Evolutionary conservation across 2,888 invertebrate genomes (phyloP).

Genomic region (Drosophila mimica): DNA sequence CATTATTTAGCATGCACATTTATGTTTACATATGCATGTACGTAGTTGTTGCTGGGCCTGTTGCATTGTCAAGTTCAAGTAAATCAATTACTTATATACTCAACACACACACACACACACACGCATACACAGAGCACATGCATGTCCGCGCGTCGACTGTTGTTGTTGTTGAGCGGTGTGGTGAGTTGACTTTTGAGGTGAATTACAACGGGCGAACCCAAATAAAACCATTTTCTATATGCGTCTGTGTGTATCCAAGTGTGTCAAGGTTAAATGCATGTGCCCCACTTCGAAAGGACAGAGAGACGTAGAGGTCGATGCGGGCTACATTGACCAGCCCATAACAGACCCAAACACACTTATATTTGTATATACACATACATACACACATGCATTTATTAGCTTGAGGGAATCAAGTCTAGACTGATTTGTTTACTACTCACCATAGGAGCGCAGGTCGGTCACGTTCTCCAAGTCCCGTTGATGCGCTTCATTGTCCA

Average conservation of each 20-base stretch:
- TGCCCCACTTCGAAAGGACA: slow-evolving; percentile 69
- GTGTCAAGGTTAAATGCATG: slow-evolving; percentile 78
- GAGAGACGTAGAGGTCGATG: slow-evolving; percentile 22
- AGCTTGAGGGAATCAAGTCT: slow-evolving; percentile 22
- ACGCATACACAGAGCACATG: slow-evolving; percentile 32
- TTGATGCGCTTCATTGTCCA: slow-evolving; percentile 68
- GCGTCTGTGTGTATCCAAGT: slow-evolving; percentile 36
- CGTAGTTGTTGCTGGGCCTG: slow-evolving; percentile 40
- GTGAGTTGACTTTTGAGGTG: slow-evolving; percentile 41
- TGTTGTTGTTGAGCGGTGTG: slow-evolving; percentile 24
- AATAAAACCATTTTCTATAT: slow-evolving; percentile 19
- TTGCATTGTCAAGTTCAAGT: slow-evolving; percentile 75
- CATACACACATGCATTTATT: not conserved
- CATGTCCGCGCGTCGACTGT: slow-evolving; percentile 29
- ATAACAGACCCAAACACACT: not conserved
- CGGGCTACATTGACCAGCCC: slow-evolving; percentile 40
- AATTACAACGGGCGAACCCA: slow-evolving; percentile 35
- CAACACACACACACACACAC: slow-evolving; percentile 22
- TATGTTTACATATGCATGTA: slow-evolving; percentile 8
- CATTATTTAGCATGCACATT: slow-evolving; percentile 27
- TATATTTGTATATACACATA: not conserved
- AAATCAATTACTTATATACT: slow-evolving; percentile 61
- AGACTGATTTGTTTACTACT: slow-evolving; percentile 54
- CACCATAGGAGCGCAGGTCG: slow-evolving; percentile 69
- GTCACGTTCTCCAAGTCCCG: slow-evolving; percentile 65